Conservation (phyloP, 2,888 invertebrate genomes). For the Polymixis lichenea region DNA sequence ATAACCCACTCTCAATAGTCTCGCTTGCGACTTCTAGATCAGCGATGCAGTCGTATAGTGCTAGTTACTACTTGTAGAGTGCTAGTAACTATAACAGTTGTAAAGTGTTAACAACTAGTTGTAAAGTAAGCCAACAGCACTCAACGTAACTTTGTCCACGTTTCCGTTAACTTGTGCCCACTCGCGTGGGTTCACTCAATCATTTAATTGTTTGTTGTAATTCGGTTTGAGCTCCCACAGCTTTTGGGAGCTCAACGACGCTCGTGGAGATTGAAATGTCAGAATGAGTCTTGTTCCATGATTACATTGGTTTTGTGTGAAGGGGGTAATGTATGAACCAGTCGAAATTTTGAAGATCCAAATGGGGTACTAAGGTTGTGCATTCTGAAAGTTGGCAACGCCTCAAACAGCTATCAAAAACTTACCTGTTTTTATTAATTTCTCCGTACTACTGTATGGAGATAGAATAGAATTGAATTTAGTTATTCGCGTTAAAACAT, state of each 20-base stretch:
- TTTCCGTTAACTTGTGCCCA: neutral
- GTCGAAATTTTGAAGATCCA: too few relatives aligned
- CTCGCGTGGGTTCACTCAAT: constrained; percentile 31
- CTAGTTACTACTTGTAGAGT: neutral
- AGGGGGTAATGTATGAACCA: too few relatives aligned
- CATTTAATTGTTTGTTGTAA: constrained; percentile 46
- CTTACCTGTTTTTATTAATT: too few relatives aligned
- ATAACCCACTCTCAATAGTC: neutral
- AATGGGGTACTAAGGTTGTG: too few relatives aligned
- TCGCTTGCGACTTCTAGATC: neutral
- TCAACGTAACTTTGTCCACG: constrained; percentile 18
- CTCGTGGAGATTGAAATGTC: neutral
- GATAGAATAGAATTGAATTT: too few relatives aligned
- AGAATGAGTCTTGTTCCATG: constrained; percentile 21
- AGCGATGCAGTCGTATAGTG: neutral
- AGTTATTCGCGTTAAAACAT: too few relatives aligned
- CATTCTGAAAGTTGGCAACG: too few relatives aligned
- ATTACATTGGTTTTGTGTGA: neutral
- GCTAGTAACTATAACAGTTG: neutral
- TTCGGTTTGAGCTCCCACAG: constrained; percentile 24
- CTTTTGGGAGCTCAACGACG: constrained; percentile 11
- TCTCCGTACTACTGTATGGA: too few relatives aligned
- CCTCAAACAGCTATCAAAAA: too few relatives aligned
- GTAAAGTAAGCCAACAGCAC: constrained; percentile 8
- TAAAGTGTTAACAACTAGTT: constrained; percentile 9